phyloP scores from a whole-genome alignment of 2,113 vertebrate species.

The Phaethon lepturus region DNA sequence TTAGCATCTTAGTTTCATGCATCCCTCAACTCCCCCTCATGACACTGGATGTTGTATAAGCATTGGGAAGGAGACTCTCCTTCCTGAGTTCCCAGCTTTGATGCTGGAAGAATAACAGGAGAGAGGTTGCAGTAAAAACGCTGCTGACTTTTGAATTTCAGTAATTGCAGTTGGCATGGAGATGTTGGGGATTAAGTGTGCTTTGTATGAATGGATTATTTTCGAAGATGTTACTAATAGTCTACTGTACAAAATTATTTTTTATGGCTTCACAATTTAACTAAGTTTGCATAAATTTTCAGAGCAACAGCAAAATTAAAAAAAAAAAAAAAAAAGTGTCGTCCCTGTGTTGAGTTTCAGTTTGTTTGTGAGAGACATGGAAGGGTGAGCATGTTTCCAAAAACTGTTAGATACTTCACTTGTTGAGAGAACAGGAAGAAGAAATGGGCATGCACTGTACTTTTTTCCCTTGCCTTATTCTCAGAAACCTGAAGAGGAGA shows the following conservation, averaged over 20 bases:
- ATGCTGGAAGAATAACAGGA: neutral
- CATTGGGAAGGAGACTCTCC: neutral
- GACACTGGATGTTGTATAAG: neutral
- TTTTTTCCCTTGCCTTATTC: neutral
- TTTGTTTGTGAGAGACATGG: neutral
- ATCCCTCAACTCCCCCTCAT: rapidly evolving
- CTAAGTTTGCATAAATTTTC: neutral
- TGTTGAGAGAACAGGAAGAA: neutral
- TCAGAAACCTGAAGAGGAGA: neutral
- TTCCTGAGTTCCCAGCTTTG: neutral
- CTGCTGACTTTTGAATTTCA: neutral
- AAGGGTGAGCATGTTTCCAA: neutral
- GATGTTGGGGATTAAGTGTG: neutral
- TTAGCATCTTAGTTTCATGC: neutral
- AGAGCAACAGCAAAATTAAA: neutral
- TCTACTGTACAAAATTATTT: neutral
- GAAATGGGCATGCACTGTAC: neutral
- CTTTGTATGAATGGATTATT: neutral
- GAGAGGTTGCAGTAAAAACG: neutral
- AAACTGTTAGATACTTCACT: neutral
- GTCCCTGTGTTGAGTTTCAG: neutral
- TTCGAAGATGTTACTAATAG: neutral
- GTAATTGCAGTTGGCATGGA: neutral
- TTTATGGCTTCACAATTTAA: neutral
- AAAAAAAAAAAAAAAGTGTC: no score